Base-by-base conservation (phyloP, 2,113 vertebrate genomes). In the Gila orcuttii region DNA sequence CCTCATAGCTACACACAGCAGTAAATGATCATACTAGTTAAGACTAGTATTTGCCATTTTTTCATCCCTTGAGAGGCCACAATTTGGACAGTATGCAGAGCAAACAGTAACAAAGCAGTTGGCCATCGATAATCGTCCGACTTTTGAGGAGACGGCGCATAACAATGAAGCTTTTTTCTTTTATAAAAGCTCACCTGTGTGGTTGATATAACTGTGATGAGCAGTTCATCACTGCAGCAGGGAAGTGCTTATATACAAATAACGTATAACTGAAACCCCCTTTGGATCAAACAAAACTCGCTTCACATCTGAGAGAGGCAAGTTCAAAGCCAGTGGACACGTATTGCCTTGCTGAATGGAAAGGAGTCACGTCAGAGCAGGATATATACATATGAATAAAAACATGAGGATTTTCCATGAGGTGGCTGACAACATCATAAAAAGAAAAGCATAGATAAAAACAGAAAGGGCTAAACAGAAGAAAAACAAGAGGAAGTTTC, bases 31-130 rank as follows among this genome's bases (percentile, higher is more conserved):
- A 28, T 12, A 21, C 9, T 78, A 57, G 39, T 33, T 19, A 23
- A 71, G 15, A 86, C 79, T 28, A 42, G 25, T 42, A 71, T 87
- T 88, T 83, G 83, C 86, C 84, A 89, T 89, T 31, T 50, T 64
- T 83, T 64, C 59, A 64, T 74, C 19, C 42, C 62, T 77, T 68
- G 39, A 73, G 42, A 84, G 50, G 83, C 87, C 57, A 86, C 60
- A n/a, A 73, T 74, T 75, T 68, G 59, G 17, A 57, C 50, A 81
- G 66, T 33, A 69, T 77, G 69, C 71, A 71, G n/a, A 31, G 69
- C 8, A 23, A 75, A 87, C 86, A 86, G 71, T 85, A 59, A 55
- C 36, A 28, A 62, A 74, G 50, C 23, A 4, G 39, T 50, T 64
- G 50, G 28, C 8, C 64, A 15, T 10, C 11, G 10, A 42, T 59